Evolutionary conservation across 92 coral and sea anemone species (phyloP).

Genomic region (Porites rus): DNA sequence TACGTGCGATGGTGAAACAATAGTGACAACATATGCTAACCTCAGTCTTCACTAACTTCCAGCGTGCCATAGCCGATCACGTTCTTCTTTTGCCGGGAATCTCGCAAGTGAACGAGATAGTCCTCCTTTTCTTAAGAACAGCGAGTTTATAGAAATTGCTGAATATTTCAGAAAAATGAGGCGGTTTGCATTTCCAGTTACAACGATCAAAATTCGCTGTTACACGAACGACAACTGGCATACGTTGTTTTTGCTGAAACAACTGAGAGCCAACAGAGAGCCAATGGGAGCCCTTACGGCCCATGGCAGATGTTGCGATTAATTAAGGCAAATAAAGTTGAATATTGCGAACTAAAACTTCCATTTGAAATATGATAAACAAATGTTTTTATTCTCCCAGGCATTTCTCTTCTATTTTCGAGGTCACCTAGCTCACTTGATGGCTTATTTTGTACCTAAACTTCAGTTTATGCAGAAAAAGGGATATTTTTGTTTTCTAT

Average conservation of each 20-base stretch:
- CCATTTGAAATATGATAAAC: constrained; percentile 12
- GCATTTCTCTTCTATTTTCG: neutral
- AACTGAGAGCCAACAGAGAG: neutral
- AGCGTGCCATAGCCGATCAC: constrained; percentile 33
- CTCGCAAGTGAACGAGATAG: neutral
- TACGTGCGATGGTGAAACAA: neutral
- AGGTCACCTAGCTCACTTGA: neutral
- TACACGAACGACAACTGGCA: neutral
- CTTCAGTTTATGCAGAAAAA: neutral
- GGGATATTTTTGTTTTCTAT: neutral
- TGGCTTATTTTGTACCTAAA: neutral
- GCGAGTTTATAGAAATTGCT: neutral
- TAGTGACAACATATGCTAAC: constrained; percentile 30
- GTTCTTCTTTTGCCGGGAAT: neutral
- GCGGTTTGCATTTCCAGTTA: neutral
- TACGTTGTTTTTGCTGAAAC: constrained; percentile 18
- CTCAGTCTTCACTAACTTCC: constrained; percentile 38
- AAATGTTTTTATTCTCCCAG: neutral
- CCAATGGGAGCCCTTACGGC: constrained; percentile 21
- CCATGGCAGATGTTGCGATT: constrained; percentile 15
- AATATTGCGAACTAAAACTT: constrained; percentile 4
- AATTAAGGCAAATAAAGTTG: neutral
- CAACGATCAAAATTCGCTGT: constrained; percentile 18
- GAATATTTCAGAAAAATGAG: neutral
- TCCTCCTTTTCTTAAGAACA: neutral